Evolutionary conservation across 2,888 invertebrate species (phyloP).

Genomic region (Campoplex nolae): DNA sequence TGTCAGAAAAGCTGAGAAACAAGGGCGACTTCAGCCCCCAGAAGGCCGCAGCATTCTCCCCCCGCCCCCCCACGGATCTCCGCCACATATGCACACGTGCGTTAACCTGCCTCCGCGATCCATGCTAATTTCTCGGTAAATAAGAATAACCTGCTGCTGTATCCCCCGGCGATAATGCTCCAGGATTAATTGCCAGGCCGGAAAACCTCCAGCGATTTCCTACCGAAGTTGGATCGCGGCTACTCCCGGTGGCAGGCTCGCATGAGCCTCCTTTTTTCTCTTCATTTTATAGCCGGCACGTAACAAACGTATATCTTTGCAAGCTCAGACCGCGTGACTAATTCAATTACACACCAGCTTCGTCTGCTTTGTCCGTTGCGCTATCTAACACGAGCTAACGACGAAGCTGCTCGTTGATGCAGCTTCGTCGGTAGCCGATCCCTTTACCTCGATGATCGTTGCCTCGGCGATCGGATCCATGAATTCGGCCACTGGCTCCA

Average conservation of each 20-base stretch:
- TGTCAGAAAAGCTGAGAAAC: conserved; percentile 70
- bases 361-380: conserved; percentile 3
- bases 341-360: conserved; percentile 56
- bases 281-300: conserved; percentile 12
- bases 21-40: conserved; percentile 38
- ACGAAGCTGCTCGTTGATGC: not conserved
- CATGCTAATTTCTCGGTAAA: conserved; percentile 40
- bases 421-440: no score
- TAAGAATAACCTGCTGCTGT: not conserved
- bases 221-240: conserved; percentile 10
- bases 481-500: no score
- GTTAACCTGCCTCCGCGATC: not conserved
- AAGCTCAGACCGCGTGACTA: conserved; percentile 55
- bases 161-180: not conserved
- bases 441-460: no score
- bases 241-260: not conserved
- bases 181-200: conserved; percentile 21
- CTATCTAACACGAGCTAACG: conserved; percentile 15
- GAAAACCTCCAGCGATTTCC: not conserved
- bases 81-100: conserved; percentile 14
- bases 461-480: no score
- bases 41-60: not conserved
- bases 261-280: conserved; percentile 14
- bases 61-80: not conserved
- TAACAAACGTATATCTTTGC: conserved; percentile 3